Evolutionary conservation across 2,797 vertebrate species (phyloP).

Genomic region (Cuculus canorus): DNA sequence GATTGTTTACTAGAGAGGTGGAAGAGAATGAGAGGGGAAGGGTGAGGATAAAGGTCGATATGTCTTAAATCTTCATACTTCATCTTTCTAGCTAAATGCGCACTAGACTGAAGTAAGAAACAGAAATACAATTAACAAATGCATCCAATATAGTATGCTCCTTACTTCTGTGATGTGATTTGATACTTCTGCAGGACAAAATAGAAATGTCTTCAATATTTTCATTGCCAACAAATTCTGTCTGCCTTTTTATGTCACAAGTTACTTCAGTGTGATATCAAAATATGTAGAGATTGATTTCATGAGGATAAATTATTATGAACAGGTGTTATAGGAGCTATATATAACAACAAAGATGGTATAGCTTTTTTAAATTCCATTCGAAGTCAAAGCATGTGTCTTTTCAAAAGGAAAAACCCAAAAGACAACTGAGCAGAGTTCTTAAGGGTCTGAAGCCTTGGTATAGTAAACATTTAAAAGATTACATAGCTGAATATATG

Average conservation of each 20-base stretch:
- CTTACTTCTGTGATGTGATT: not conserved
- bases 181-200: not conserved
- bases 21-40: not conserved
- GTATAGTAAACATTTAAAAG: not conserved
- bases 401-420: not conserved
- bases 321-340: constrained; percentile 14
- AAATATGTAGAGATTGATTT: constrained; percentile 13
- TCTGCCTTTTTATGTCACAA: constrained; percentile 7
- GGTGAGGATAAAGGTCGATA: not conserved
- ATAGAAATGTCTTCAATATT: not conserved
- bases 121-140: not conserved
- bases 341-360: constrained; percentile 22
- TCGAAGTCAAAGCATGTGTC: not conserved
- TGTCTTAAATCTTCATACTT: not conserved
- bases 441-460: not conserved
- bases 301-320: constrained; percentile 5
- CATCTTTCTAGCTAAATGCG: not conserved
- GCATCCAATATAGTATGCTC: not conserved
- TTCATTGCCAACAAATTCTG: not conserved
- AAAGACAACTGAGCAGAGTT: not conserved
- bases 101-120: not conserved
- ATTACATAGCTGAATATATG: not conserved
- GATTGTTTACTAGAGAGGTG: not conserved
- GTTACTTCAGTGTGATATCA: constrained; percentile 22
- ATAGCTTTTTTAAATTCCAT: not conserved